Percentiles rank a stretch among this genome's conserved stretches.
Evolutionary conservation across 2,797 vertebrate species (phyloP).

Genomic region (Acipenser ruthenus): DNA sequence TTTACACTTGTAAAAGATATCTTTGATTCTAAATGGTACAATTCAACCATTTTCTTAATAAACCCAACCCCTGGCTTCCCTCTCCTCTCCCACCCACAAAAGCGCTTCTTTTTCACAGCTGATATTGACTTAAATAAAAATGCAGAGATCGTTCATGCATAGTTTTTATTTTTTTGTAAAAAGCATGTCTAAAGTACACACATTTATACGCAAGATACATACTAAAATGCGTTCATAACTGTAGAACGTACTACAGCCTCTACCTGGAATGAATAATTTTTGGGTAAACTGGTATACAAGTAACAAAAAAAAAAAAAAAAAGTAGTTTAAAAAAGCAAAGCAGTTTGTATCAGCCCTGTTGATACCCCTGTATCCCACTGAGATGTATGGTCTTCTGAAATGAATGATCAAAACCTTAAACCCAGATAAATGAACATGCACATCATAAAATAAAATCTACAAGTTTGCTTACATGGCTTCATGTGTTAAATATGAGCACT

Average conservation of each 20-base stretch:
- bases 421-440: slow-evolving; percentile 32
- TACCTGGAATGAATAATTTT: slow-evolving; percentile 47
- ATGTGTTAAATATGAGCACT: slow-evolving; percentile 34
- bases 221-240: slow-evolving; percentile 61
- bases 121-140: background rate
- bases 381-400: slow-evolving; percentile 10
- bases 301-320: slow-evolving; percentile 37
- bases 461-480: slow-evolving; percentile 40
- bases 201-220: slow-evolving; percentile 49
- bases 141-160: background rate
- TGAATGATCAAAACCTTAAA: slow-evolving; percentile 28
- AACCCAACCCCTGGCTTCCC: too few relatives aligned
- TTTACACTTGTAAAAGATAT: too few relatives aligned
- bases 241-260: slow-evolving; percentile 41
- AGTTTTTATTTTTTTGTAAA: slow-evolving; percentile 56
- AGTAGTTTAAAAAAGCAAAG: slow-evolving; percentile 39
- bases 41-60: too few relatives aligned
- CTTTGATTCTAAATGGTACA: too few relatives aligned
- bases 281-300: slow-evolving; percentile 44
- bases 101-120: too few relatives aligned
- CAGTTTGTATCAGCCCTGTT: slow-evolving; percentile 43
- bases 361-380: slow-evolving; percentile 26
- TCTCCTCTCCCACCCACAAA: too few relatives aligned
- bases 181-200: slow-evolving; percentile 50
- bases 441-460: slow-evolving; percentile 36